These are phyloP conservation scores for Amazona guildingii DNA, from an alignment of 2,113 vertebrate genomes.

Conservation along the genomic window DNA sequence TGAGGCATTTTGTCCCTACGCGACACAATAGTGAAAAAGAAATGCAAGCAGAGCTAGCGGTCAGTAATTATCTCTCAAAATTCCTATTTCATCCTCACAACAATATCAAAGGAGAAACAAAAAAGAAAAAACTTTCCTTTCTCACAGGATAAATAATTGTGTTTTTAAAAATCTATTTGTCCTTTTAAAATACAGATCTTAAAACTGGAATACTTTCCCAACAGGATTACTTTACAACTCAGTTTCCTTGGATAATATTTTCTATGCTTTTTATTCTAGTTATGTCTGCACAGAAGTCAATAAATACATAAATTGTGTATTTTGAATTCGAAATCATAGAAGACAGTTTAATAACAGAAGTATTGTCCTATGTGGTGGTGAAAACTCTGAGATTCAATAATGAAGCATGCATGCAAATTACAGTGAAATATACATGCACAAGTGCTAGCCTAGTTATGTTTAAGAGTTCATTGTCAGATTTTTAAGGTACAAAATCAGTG, in stretches of 20 bases:
- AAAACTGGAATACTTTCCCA: not conserved
- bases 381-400: not conserved
- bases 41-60: not conserved
- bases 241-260: not conserved
- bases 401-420: not conserved
- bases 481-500: not conserved
- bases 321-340: not conserved
- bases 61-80: not conserved
- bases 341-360: not conserved
- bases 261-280: not conserved
- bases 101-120: not conserved
- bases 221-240: not conserved
- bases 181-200: not conserved
- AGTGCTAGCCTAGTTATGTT: not conserved
- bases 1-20: not conserved
- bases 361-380: not conserved
- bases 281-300: not conserved
- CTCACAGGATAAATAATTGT: not conserved
- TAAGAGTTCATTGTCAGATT: not conserved
- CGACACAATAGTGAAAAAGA: not conserved
- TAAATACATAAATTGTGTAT: not conserved
- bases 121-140: not conserved
- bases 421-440: not conserved
- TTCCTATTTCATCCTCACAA: not conserved
- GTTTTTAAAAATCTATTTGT: not conserved